Evolutionary conservation across 2,888 invertebrate species (phyloP), one percentile per base, ranked within the genome.

Genomic region (Heteromurus nitidus): DNA sequence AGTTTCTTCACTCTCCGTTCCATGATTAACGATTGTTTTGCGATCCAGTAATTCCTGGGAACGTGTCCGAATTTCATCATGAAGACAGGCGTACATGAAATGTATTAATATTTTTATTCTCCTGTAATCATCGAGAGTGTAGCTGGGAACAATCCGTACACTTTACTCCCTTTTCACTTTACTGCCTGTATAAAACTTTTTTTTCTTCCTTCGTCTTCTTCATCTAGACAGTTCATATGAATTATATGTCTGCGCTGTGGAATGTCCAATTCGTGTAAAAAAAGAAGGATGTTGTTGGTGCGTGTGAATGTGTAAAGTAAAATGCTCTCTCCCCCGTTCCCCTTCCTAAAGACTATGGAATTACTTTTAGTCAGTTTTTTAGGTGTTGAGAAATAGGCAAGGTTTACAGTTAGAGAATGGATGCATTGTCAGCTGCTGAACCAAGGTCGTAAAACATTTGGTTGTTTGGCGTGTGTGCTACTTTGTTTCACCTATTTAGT

Each of bases 1-100:
- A 36, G 20, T 20, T 20, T 2, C 20, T 50, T 20, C 50, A 50
- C 20, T 50, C 20, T 13, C 44, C 9, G 2, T 20, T 20, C 20
- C 20, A 50, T 50, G 50, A 50, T 50, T 50, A 50, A 50, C 50
- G 50, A 50, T 50, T 50, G 3, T 50, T 50, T 20, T 18, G 9
- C 18, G 9, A 50, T 50, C 13, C 13, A 36, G 13, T 36, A n/a
- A 13, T 13, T 36, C 36, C 13, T 36, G 36, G 5, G 36, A 36
- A 13, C 36, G 36, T 36, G 36, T 36, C 36, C 36, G 13, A 36
- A 36, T 36, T 36, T 50, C 13, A n/a, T 18, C n/a, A 50, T 1
- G 3, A 16, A 11, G 18, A 47, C n/a, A 2, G 16, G 50, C 18
- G 50, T 18, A 50, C 9, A 20, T 20, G 18, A 2, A 20, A 3